Evolutionary conservation across 35 echinoderm and acorn worm genomes (phyloP).

Genomic region (Ophioderma brevispina): DNA sequence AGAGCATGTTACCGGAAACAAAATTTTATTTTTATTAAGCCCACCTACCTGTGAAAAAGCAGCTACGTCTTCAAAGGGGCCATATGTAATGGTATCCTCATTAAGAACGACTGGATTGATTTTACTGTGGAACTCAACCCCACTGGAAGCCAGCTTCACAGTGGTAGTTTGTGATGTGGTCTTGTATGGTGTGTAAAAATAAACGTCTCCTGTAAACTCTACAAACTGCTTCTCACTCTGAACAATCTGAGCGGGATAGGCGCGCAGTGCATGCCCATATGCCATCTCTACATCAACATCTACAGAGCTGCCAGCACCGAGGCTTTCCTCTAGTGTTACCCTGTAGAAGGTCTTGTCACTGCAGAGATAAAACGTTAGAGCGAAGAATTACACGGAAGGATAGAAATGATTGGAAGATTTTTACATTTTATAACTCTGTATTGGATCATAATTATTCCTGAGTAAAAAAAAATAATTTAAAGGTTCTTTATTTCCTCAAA

Average conservation of each 20-base stretch:
- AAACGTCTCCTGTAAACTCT: constrained; percentile 73
- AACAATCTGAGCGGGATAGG: constrained; percentile 82
- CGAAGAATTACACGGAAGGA: too few species aligned
- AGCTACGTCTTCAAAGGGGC: constrained; percentile 87
- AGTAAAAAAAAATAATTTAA: too few species aligned
- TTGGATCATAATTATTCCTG: too few species aligned
- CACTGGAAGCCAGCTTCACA: constrained; percentile 76
- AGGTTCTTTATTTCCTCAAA: too few species aligned
- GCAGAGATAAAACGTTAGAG: constrained; percentile 22
- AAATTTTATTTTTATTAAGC: too few species aligned
- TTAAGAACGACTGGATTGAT: constrained; percentile 71
- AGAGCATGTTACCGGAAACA: too few species aligned
- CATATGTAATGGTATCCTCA: constrained; percentile 93
- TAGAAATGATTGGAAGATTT: too few species aligned
- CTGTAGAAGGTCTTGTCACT: constrained; percentile 66
- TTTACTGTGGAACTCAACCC: constrained; percentile 79
- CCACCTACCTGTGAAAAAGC: constrained; percentile 73
- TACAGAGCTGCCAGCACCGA: constrained; percentile 53
- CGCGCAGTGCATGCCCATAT: constrained; percentile 67
- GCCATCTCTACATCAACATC: constrained; percentile 68
- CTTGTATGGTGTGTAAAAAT: constrained; percentile 84
- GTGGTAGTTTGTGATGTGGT: constrained; percentile 78
- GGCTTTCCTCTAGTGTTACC: constrained; percentile 57
- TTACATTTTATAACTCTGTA: too few species aligned
- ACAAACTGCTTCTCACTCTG: constrained; percentile 95